These are phyloP conservation scores for Sternotherus odoratus DNA, from an alignment of 2,797 vertebrate species.

Conservation along the genomic window DNA sequence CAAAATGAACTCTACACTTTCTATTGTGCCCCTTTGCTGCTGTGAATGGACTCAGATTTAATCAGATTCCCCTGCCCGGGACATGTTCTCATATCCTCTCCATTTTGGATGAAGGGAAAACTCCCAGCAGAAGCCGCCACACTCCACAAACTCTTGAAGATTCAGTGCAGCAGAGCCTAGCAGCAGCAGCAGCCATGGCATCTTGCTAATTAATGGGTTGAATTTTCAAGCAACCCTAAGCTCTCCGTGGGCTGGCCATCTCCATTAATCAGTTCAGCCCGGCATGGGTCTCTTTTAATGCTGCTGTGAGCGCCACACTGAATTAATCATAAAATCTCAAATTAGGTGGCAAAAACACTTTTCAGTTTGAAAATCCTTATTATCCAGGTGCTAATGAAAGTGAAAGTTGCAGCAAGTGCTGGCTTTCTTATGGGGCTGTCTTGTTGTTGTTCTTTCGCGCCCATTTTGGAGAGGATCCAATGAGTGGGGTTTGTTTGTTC, in stretches of 20 bases:
- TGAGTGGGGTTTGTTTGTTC: constrained; percentile 56
- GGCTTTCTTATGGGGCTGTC: constrained; percentile 37
- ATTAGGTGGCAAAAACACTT: constrained; percentile 56
- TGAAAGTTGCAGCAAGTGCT: neutral
- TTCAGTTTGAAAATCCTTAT: constrained; percentile 29
- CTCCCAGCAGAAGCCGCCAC: neutral
- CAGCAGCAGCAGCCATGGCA: constrained; percentile 12
- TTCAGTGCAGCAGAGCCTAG: neutral
- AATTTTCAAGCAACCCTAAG: constrained; percentile 58
- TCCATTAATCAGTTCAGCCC: constrained; percentile 65
- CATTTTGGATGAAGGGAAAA: neutral
- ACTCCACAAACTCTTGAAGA: neutral
- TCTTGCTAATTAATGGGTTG: constrained; percentile 68
- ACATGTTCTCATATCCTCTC: neutral
- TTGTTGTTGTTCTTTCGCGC: constrained; percentile 13
- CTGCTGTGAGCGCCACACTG: constrained; percentile 20
- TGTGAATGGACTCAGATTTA: neutral
- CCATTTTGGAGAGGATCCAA: constrained; percentile 32
- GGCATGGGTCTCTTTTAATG: constrained; percentile 45
- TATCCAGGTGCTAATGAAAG: constrained; percentile 43
- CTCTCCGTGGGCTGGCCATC: constrained; percentile 50
- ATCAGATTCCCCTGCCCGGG: neutral
- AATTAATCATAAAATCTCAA: constrained; percentile 71
- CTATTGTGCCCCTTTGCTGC: neutral
- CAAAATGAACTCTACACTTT: neutral